A percentile compares a stretch with the other conserved stretches of the same genome.
Conservation (phyloP, 2,797 vertebrate genomes). For the Poecilia wingei region DNA sequence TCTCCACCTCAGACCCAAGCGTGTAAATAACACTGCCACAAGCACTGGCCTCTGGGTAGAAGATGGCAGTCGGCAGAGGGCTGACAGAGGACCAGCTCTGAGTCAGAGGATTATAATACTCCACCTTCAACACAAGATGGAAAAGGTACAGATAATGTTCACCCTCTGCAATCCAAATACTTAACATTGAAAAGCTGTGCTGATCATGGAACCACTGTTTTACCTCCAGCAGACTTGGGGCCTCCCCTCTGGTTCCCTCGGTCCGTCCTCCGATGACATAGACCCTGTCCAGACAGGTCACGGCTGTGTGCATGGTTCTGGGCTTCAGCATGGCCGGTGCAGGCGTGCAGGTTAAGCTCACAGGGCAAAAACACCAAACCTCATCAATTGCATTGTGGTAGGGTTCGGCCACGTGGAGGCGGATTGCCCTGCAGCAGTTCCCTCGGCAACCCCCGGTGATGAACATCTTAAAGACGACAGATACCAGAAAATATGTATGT, state of each 20-base stretch:
- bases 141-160: neutral
- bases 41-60: conserved; percentile 91
- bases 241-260: conserved; percentile 80
- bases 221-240: conserved; percentile 85
- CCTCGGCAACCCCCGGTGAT: conserved; percentile 93
- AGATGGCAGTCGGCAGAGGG: conserved; percentile 89
- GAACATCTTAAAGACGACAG: conserved; percentile 79
- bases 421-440: conserved; percentile 87
- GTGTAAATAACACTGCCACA: conserved; percentile 92
- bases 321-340: conserved; percentile 88
- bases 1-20: conserved; percentile 93
- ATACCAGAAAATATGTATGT: conserved; percentile 3
- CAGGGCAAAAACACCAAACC: conserved; percentile 94
- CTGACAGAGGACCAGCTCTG: conserved; percentile 89
- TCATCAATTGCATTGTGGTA: conserved; percentile 92
- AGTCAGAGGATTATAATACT: conserved; percentile 89
- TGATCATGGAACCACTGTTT: neutral
- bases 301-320: conserved; percentile 93
- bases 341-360: conserved; percentile 82
- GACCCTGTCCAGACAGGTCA: conserved; percentile 86
- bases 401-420: conserved; percentile 89
- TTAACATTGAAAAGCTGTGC: neutral
- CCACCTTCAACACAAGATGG: conserved; percentile 81
- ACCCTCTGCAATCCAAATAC: neutral
- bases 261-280: conserved; percentile 95